A percentile compares a stretch with the other conserved stretches of the same genome.
These are phyloP conservation scores for Amblyopsis rosae DNA, from an alignment of 2,113 vertebrate species.

Conservation along the genomic window DNA sequence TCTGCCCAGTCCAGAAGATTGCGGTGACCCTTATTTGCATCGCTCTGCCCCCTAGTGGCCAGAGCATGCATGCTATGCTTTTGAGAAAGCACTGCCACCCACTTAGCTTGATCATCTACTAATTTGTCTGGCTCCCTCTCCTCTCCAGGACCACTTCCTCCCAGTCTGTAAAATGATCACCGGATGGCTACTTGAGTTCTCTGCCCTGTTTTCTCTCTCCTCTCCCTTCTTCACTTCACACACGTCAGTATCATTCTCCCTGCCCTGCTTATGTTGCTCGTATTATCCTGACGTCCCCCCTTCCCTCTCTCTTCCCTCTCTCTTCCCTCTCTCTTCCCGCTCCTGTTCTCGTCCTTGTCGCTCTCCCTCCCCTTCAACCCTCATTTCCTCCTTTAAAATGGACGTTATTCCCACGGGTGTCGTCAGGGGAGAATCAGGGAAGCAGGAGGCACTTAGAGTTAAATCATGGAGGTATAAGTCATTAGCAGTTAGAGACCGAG, in stretches of 20 bases:
- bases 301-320: neutral
- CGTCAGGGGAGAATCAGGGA: conserved; percentile 51
- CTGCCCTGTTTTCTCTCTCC: neutral
- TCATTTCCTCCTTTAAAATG: conserved; percentile 58
- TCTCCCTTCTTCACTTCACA: neutral
- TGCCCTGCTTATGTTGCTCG: neutral
- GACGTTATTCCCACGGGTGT: conserved; percentile 52
- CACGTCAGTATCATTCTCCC: neutral
- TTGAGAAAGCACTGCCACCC: conserved; percentile 56
- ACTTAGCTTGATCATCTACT: conserved; percentile 80
- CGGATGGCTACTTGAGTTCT: conserved; percentile 70
- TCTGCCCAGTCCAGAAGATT: conserved; percentile 12
- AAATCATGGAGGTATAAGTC: conserved; percentile 27
- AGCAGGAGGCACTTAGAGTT: conserved; percentile 38
- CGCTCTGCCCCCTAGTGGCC: neutral
- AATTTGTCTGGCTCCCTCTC: conserved; percentile 86
- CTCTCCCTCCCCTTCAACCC: conserved; percentile 19
- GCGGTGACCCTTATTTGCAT: too few relatives aligned
- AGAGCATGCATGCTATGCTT: conserved; percentile 37
- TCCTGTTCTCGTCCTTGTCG: neutral
- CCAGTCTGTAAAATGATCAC: conserved; percentile 84
- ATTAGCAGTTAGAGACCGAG: conserved; percentile 24
- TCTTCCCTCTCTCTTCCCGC: neutral
- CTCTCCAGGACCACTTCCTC: conserved; percentile 73
- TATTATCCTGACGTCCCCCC: conserved; percentile 17